Base-by-base conservation (phyloP, 2,113 vertebrate genomes). In the Pseudopipra pipra region DNA sequence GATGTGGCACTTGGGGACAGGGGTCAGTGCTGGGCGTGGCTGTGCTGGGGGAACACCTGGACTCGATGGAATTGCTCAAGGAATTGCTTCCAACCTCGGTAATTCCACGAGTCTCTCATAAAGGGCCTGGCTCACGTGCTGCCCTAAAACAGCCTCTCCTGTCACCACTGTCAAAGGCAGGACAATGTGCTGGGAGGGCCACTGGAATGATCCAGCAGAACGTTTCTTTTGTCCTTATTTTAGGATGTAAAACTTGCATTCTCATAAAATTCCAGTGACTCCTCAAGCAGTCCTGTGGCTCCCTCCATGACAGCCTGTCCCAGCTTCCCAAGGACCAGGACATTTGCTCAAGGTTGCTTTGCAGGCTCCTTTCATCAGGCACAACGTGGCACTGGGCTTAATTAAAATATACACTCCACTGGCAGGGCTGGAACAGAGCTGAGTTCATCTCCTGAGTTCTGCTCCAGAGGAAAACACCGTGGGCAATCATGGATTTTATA, bases 381-480 rank as follows among this genome's bases (percentile, higher is more conserved):
- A 2, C 27, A 65, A 68, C 6, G 6, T 41, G 61, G 46, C 70
- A 59, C 35, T 7, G 4, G 39, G 2, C 81, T 90, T 83, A 65
- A 90, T 94, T 89, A 90, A 51, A 74, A 81, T 20, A 33, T 9
- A 14, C 71, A 55, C 77, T 70, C 28, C 47, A 4, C 20, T 90
- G 91, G 41, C 87, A 72, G 9, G 14, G 79, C 4, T 81, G 4
- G n/a, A 75, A 66, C 70, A 47, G 87, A 49, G 76, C 84, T 20
- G 73, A 56, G 65, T 12, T 95, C 67, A n/a, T 75, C 58, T 49
- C 83, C 87, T 20, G 47, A 73, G 88, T 28, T 86, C 86, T 9
- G 19, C 87, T 90, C 85, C 76, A 51, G 15, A 80, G 93, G 71
- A 51, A 76, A 28, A 44, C 47, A 14, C 28, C 3, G 2, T 61